These are phyloP conservation scores for Lottia scabra DNA, from an alignment of 2,888 invertebrate species.

Conservation along the genomic window DNA sequence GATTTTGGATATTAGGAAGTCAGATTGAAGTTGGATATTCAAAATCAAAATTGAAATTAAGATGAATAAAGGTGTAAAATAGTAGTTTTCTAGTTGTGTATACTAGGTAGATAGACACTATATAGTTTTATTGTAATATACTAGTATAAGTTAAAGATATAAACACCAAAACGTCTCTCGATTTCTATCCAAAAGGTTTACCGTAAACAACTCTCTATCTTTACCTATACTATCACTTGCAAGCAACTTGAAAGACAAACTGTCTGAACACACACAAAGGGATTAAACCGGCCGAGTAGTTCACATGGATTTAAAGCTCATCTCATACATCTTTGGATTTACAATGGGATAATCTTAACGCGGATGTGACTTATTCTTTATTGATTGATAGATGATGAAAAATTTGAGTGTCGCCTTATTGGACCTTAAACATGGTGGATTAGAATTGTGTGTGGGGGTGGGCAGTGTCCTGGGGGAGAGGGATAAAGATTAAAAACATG, in stretches of 20 bases:
- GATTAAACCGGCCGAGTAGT: background rate
- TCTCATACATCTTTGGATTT: background rate
- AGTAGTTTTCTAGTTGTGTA: too few relatives aligned
- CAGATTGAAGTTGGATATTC: too few relatives aligned
- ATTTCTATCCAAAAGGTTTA: too few relatives aligned
- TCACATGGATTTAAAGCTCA: background rate
- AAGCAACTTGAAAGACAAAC: background rate
- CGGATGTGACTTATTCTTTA: constrained; percentile 1
- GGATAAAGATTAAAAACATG: background rate
- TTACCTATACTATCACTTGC: too few relatives aligned
- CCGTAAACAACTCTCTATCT: too few relatives aligned
- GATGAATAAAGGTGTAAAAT: too few relatives aligned
- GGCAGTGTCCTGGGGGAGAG: background rate
- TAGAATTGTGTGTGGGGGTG: background rate
- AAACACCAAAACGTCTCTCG: too few relatives aligned
- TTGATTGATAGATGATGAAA: background rate
- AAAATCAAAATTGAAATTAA: too few relatives aligned
- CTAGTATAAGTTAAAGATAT: too few relatives aligned
- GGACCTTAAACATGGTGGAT: background rate
- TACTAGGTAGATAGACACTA: too few relatives aligned
- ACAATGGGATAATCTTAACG: background rate
- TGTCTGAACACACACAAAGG: background rate
- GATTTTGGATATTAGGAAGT: too few relatives aligned
- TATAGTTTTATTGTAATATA: too few relatives aligned
- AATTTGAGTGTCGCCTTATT: background rate